Percentiles rank a stretch among this genome's conserved stretches.
Evolutionary conservation across 2,888 invertebrate genomes (phyloP).

Genomic region (Scelioninae gen. 2): DNA sequence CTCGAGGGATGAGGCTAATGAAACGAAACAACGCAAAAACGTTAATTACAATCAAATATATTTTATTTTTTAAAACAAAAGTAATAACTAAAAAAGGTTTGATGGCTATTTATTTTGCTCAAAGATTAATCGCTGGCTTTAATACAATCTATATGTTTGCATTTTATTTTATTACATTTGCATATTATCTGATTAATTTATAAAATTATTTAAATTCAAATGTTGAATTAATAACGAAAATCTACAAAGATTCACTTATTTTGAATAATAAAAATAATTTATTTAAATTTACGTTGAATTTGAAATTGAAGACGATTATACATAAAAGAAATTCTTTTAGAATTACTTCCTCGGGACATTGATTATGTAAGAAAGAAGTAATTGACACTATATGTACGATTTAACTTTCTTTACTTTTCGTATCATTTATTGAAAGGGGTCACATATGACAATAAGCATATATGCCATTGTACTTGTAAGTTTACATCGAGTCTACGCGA

Average conservation of each 20-base stretch:
- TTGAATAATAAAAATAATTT: too few species aligned
- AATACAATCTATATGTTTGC: too few species aligned
- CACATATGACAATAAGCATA: constrained; percentile 14
- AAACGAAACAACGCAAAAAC: constrained; percentile 20
- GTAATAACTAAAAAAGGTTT: too few species aligned
- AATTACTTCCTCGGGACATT: constrained; percentile 1
- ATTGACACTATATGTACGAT: constrained; percentile 17
- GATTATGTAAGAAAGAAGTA: constrained; percentile 2
- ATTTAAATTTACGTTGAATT: too few species aligned
- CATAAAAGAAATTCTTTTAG: not conserved
- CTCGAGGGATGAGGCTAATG: constrained; percentile 90
- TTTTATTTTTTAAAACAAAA: not conserved
- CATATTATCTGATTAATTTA: too few species aligned
- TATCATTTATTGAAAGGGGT: constrained; percentile 11
- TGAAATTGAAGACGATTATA: too few species aligned
- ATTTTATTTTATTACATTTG: not conserved
- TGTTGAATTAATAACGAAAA: too few species aligned
- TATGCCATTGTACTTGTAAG: not conserved
- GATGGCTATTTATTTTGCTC: too few species aligned
- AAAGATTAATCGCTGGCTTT: too few species aligned
- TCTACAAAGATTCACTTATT: too few species aligned
- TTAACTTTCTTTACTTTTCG: constrained; percentile 22
- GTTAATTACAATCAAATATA: constrained; percentile 8
- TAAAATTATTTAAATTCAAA: too few species aligned
- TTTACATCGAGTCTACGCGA: constrained; percentile 11